Percentiles rank a stretch among this genome's conserved stretches.
phyloP scores from a whole-genome alignment of 2,113 vertebrate species.

The Phalacrocorax carbo region DNA sequence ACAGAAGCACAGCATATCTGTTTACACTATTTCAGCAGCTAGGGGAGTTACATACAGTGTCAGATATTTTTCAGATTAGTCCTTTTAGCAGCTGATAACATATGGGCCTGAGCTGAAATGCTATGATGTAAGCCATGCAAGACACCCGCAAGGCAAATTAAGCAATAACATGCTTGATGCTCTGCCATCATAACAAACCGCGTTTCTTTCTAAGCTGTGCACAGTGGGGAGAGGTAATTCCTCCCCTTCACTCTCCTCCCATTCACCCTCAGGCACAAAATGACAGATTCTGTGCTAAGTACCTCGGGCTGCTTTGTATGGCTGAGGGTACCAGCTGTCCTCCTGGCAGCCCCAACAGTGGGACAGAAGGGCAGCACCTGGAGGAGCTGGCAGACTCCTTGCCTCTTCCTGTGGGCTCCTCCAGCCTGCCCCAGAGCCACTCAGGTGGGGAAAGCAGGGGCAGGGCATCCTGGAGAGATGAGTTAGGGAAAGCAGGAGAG shows the following conservation, averaged over 20 bases:
- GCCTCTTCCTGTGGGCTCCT: background rate
- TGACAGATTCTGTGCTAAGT: constrained; percentile 28
- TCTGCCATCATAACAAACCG: constrained; percentile 6
- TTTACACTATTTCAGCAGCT: constrained; percentile 18
- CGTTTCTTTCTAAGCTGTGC: background rate
- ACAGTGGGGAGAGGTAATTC: background rate
- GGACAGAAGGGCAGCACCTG: constrained; percentile 44
- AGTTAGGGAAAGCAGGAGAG: background rate
- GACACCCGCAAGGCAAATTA: constrained; percentile 34
- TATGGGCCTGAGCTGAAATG: constrained; percentile 33
- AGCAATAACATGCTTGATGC: constrained; percentile 27
- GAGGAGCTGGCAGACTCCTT: background rate
- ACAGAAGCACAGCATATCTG: background rate
- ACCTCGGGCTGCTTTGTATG: background rate
- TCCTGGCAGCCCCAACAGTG: background rate
- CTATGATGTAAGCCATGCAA: background rate
- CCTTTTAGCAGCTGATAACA: constrained; percentile 46
- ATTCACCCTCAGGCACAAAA: constrained; percentile 28
- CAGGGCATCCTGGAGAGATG: background rate
- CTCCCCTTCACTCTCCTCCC: background rate
- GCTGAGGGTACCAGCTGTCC: constrained; percentile 26
- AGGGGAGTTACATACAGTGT: background rate
- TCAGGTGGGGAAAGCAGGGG: background rate
- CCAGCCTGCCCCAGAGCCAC: background rate
- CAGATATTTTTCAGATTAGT: constrained; percentile 58